These are phyloP conservation scores for Sebastes minor DNA, from an alignment of 2,797 vertebrate genomes.

Conservation along the genomic window DNA sequence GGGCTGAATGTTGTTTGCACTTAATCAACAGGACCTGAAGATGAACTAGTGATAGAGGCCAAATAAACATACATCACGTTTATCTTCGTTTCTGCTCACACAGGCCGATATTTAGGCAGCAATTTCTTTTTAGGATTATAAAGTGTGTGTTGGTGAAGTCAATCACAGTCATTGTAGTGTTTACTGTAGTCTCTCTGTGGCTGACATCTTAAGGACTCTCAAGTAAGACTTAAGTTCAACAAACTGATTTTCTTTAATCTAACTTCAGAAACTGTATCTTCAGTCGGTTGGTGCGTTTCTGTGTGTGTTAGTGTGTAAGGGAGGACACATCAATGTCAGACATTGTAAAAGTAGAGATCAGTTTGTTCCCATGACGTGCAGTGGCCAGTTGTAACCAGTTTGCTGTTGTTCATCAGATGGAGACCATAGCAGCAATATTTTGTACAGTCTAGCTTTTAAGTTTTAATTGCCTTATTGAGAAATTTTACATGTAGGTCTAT, in stretches of 20 bases:
- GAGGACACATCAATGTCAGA: slow-evolving; percentile 46
- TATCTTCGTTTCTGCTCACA: slow-evolving; percentile 41
- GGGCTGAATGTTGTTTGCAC: slow-evolving; percentile 67
- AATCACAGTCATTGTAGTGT: slow-evolving; percentile 70
- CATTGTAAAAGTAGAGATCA: slow-evolving; percentile 66
- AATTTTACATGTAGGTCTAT: slow-evolving; percentile 59
- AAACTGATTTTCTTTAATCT: slow-evolving; percentile 4
- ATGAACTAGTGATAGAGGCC: slow-evolving; percentile 68
- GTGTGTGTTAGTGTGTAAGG: slow-evolving; percentile 49
- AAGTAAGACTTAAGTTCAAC: slow-evolving; percentile 12
- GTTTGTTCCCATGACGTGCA: slow-evolving; percentile 72
- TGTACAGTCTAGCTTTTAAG: slow-evolving; percentile 75
- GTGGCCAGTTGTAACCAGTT: slow-evolving; percentile 77
- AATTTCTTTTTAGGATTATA: slow-evolving; percentile 59
- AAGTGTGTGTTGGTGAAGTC: slow-evolving; percentile 53
- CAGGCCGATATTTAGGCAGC: slow-evolving; percentile 43
- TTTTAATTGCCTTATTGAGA: slow-evolving; percentile 83
- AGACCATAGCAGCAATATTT: slow-evolving; percentile 82
- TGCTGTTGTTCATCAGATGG: slow-evolving; percentile 74
- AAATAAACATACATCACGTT: slow-evolving; percentile 58
- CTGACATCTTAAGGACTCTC: slow-evolving; percentile 47
- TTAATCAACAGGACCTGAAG: slow-evolving; percentile 56
- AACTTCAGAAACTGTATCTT: slow-evolving; percentile 36
- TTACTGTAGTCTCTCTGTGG: slow-evolving; percentile 66
- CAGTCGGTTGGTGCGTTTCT: slow-evolving; percentile 52